phyloP scores from a whole-genome alignment of 1,140 invertebrate species.

The Diabrotica virgifera region DNA sequence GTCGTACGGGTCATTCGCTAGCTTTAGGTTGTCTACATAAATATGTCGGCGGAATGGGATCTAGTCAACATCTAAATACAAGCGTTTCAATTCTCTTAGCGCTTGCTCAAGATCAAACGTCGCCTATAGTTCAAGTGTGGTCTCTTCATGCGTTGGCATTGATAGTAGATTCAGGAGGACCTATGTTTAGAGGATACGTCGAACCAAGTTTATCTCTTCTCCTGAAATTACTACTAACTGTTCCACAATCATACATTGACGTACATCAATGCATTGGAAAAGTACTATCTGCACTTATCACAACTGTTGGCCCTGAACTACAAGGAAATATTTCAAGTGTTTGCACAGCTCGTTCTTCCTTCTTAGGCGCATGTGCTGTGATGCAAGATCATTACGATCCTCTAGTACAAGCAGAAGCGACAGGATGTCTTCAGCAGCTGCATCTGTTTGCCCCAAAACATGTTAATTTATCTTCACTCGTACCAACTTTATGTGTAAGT shows the following conservation, averaged over 20 bases:
- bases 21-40: constrained; percentile 89
- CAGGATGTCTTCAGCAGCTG: constrained; percentile 92
- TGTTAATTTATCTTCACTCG: constrained; percentile 88
- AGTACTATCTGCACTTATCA: constrained; percentile 89
- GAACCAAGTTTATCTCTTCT: constrained; percentile 89
- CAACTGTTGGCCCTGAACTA: constrained; percentile 96
- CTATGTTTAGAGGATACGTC: constrained; percentile 96
- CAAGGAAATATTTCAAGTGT: constrained; percentile 79
- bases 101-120: constrained; percentile 87
- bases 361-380: constrained; percentile 85
- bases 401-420: constrained; percentile 92
- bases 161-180: constrained; percentile 96
- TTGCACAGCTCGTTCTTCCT: constrained; percentile 71
- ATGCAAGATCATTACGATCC: constrained; percentile 89
- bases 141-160: constrained; percentile 91
- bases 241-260: constrained; percentile 86
- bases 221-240: constrained; percentile 83
- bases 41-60: constrained; percentile 87
- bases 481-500: constrained; percentile 91
- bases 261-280: constrained; percentile 94
- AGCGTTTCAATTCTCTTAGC: constrained; percentile 92
- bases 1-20: constrained; percentile 87
- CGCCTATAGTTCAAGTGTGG: constrained; percentile 93
- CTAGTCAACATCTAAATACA: constrained; percentile 87
- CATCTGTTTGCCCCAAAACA: constrained; percentile 96